Percentiles rank a stretch among this genome's conserved stretches.
These are phyloP conservation scores for Lutjanus campechanus DNA, from an alignment of 2,797 vertebrate genomes.

Conservation along the genomic window DNA sequence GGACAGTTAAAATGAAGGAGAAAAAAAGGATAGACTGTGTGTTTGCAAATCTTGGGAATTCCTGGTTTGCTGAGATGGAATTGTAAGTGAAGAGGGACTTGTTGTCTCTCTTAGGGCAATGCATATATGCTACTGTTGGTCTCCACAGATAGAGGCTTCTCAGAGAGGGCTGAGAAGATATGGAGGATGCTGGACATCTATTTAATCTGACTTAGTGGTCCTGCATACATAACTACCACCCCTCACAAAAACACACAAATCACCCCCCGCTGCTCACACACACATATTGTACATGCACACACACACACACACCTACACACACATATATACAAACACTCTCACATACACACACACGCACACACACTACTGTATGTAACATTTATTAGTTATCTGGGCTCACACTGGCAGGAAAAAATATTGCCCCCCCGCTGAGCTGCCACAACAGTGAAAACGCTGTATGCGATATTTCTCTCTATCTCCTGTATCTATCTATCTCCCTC, in stretches of 20 bases:
- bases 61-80: constrained; percentile 30
- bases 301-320: constrained; percentile 20
- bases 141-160: constrained; percentile 31
- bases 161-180: constrained; percentile 36
- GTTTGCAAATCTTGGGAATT: constrained; percentile 39
- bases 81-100: constrained; percentile 51
- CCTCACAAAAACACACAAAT: constrained; percentile 43
- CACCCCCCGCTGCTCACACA: constrained; percentile 10
- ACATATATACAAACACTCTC: constrained; percentile 5
- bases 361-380: constrained; percentile 50
- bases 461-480: constrained; percentile 34
- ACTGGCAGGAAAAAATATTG: constrained; percentile 54
- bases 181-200: constrained; percentile 52
- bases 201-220: constrained; percentile 63
- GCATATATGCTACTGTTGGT: constrained; percentile 42
- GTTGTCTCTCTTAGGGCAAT: constrained; percentile 57
- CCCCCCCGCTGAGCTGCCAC: constrained; percentile 61
- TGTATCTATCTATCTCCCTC: constrained; percentile 14
- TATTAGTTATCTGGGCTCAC: constrained; percentile 63
- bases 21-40: constrained; percentile 17
- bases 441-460: constrained; percentile 56
- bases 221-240: constrained; percentile 57
- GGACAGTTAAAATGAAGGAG: neutral
- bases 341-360: constrained; percentile 26
- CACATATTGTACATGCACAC: neutral